These are phyloP conservation scores for Drosophila recens DNA, from an alignment of 2,888 invertebrate species.

Conservation along the genomic window DNA sequence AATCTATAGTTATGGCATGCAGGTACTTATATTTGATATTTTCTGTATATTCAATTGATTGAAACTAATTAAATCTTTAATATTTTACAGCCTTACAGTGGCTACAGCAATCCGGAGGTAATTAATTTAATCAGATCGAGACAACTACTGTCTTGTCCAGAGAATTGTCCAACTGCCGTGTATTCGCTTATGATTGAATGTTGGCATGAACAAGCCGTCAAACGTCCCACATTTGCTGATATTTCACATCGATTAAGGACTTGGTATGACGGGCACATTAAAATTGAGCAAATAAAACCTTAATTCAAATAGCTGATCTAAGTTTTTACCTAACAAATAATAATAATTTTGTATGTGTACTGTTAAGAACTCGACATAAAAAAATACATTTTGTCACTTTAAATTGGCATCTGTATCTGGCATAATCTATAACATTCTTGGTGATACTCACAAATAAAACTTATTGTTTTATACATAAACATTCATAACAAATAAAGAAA, in stretches of 20 bases:
- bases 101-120: slow-evolving; percentile 97
- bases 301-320: slow-evolving; percentile 15
- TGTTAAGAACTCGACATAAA: slow-evolving; percentile 2
- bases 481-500: slow-evolving; percentile 1
- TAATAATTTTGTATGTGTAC: slow-evolving; percentile 13
- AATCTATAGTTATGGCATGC: slow-evolving; percentile 98
- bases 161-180: slow-evolving; percentile 95
- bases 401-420: slow-evolving; percentile 3
- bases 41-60: neutral
- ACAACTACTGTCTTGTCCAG: slow-evolving; percentile 96
- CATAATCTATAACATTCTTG: slow-evolving; percentile 1
- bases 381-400: neutral
- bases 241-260: slow-evolving; percentile 93
- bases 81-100: slow-evolving; percentile 91
- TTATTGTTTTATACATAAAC: slow-evolving; percentile 7
- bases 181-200: slow-evolving; percentile 99
- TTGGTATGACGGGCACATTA: slow-evolving; percentile 88
- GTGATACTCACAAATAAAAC: slow-evolving; percentile 5
- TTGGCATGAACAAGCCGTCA: slow-evolving; percentile 97
- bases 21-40: slow-evolving; percentile 86
- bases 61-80: neutral
- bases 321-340: slow-evolving; percentile 11
- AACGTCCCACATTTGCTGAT: slow-evolving; percentile 96
- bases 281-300: slow-evolving; percentile 59
- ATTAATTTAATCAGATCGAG: slow-evolving; percentile 98